Conservation (phyloP, 2,888 invertebrate species). For the Tenodera sinensis region DNA sequence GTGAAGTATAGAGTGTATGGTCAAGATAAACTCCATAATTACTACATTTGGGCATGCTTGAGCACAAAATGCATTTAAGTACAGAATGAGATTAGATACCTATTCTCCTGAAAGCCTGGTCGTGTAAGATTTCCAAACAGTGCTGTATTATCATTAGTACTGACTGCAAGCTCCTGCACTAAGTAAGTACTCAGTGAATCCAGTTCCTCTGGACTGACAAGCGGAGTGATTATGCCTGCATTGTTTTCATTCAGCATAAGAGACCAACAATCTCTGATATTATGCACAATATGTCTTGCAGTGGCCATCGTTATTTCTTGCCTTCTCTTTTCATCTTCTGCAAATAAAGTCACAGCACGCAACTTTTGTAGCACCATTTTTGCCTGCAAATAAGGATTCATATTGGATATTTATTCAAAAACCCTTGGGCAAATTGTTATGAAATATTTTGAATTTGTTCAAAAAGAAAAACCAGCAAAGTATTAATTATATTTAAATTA, state of each 20-base stretch:
- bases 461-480: no score
- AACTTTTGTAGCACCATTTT: slow-evolving; percentile 21
- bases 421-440: no score
- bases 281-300: background rate
- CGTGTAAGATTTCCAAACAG: background rate
- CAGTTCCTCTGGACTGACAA: background rate
- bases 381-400: background rate
- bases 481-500: no score
- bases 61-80: background rate
- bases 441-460: no score
- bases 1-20: no score
- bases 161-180: background rate
- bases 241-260: background rate
- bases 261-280: background rate
- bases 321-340: background rate
- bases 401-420: no score
- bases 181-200: background rate
- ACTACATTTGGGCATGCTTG: no score
- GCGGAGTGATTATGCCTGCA: background rate
- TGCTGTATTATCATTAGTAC: background rate
- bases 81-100: background rate
- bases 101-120: slow-evolving; percentile 13
- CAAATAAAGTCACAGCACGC: background rate
- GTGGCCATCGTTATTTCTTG: background rate
- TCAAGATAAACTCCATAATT: no score